phyloP scores from a whole-genome alignment of 2,797 vertebrate genomes.

The Decapterus maruadsi region DNA sequence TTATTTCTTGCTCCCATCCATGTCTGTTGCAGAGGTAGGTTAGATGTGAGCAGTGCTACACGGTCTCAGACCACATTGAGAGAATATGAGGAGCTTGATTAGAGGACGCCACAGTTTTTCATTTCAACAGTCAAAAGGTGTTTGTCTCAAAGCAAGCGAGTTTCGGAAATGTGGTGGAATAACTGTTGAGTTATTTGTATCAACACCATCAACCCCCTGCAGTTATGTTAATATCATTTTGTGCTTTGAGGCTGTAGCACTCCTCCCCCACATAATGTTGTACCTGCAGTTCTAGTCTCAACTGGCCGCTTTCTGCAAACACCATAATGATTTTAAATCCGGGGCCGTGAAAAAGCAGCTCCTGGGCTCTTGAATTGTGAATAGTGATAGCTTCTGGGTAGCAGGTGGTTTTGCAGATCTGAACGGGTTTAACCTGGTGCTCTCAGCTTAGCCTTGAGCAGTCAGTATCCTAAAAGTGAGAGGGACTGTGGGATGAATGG shows the following conservation, averaged over 20 bases:
- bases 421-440: slow-evolving; percentile 50
- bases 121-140: background rate
- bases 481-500: slow-evolving; percentile 11
- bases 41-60: background rate
- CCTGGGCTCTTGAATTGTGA: slow-evolving; percentile 37
- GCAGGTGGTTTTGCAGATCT: slow-evolving; percentile 52
- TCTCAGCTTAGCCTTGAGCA: slow-evolving; percentile 48
- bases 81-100: background rate
- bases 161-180: slow-evolving; percentile 33
- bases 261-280: slow-evolving; percentile 17
- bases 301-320: slow-evolving; percentile 44
- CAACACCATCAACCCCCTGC: slow-evolving; percentile 45
- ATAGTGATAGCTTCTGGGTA: slow-evolving; percentile 36
- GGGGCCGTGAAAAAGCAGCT: slow-evolving; percentile 29
- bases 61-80: slow-evolving; percentile 3
- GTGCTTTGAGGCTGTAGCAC: slow-evolving; percentile 26
- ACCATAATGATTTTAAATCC: slow-evolving; percentile 54
- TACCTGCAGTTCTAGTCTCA: slow-evolving; percentile 51
- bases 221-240: slow-evolving; percentile 45
- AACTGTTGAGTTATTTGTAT: slow-evolving; percentile 41
- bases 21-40: no score
- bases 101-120: background rate
- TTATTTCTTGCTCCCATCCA: background rate
- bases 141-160: slow-evolving; percentile 17
- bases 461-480: slow-evolving; percentile 11